Conservation (phyloP, 2,888 invertebrate species). For the Tribolium freemani region DNA sequence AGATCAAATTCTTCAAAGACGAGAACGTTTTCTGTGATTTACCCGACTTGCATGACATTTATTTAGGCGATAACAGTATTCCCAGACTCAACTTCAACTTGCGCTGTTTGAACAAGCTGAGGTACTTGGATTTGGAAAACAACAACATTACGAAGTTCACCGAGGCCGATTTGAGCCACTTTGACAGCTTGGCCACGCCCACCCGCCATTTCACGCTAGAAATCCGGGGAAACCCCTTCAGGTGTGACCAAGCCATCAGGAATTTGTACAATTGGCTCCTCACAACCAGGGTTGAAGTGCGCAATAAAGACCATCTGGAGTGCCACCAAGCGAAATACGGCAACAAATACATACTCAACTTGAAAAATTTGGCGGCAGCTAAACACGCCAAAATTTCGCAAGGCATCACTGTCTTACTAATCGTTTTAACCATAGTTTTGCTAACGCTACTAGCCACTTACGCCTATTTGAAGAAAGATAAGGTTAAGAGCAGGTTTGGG, state of each 20-base stretch:
- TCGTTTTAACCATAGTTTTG: constrained; percentile 72
- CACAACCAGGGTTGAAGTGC: constrained; percentile 73
- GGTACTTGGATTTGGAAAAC: constrained; percentile 78
- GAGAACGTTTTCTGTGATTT: constrained; percentile 79
- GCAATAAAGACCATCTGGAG: constrained; percentile 71
- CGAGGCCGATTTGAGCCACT: constrained; percentile 70
- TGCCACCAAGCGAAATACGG: constrained; percentile 67
- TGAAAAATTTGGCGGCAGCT: constrained; percentile 60
- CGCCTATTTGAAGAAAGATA: constrained; percentile 74
- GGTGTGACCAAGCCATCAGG: constrained; percentile 77
- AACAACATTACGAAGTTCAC: constrained; percentile 76
- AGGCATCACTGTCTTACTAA: constrained; percentile 69
- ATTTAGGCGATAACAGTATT: constrained; percentile 77
- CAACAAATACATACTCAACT: constrained; percentile 58
- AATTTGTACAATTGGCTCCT: constrained; percentile 76
- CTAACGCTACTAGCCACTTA: constrained; percentile 72
- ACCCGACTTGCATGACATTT: constrained; percentile 76
- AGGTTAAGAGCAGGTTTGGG: constrained; percentile 72
- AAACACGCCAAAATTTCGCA: constrained; percentile 63
- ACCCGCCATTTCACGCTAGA: constrained; percentile 72
- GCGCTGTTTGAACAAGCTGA: constrained; percentile 75
- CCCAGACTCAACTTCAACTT: constrained; percentile 77
- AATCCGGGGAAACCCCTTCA: constrained; percentile 77
- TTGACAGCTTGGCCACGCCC: constrained; percentile 71
- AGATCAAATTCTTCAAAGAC: constrained; percentile 77